Conservation (phyloP, 2,888 invertebrate species). For the Drosophila recens region DNA sequence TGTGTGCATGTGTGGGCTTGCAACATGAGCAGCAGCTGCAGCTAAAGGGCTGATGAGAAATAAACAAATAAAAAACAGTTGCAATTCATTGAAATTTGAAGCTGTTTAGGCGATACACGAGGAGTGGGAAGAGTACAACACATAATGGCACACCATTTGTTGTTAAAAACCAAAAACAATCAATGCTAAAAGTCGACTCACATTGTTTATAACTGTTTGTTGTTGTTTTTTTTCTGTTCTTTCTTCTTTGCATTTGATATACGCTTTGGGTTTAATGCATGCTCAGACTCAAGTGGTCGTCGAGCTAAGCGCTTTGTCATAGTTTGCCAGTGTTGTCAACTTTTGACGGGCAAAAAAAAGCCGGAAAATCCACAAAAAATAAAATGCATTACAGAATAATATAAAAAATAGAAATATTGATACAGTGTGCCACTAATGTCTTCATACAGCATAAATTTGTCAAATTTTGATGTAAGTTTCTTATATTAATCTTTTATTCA, state of each 20-base stretch:
- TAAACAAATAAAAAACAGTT: constrained; percentile 34
- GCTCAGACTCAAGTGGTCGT: constrained; percentile 37
- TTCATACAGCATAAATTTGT: no score
- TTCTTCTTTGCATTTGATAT: constrained; percentile 31
- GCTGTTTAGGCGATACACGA: constrained; percentile 13
- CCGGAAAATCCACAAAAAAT: no score
- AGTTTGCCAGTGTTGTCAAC: constrained; percentile 20
- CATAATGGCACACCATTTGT: constrained; percentile 34
- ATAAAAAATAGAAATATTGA: no score
- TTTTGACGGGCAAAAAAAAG: background rate
- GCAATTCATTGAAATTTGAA: constrained; percentile 60
- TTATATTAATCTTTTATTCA: no score
- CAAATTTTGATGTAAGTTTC: no score
- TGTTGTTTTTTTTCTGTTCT: constrained; percentile 3
- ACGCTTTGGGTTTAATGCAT: constrained; percentile 36
- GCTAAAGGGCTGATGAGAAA: constrained; percentile 13
- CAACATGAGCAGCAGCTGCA: constrained; percentile 31
- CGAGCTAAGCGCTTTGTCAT: constrained; percentile 40
- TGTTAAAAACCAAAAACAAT: constrained; percentile 39
- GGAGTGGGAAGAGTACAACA: background rate
- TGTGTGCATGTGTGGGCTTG: constrained; percentile 8
- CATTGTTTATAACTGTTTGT: constrained; percentile 40
- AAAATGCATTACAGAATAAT: no score
- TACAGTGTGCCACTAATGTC: no score
- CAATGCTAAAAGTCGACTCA: constrained; percentile 45